A percentile compares a stretch with the other conserved stretches of the same genome.
These are phyloP conservation scores for Gerris lacustris DNA, from an alignment of 2,888 invertebrate genomes.

Conservation along the genomic window DNA sequence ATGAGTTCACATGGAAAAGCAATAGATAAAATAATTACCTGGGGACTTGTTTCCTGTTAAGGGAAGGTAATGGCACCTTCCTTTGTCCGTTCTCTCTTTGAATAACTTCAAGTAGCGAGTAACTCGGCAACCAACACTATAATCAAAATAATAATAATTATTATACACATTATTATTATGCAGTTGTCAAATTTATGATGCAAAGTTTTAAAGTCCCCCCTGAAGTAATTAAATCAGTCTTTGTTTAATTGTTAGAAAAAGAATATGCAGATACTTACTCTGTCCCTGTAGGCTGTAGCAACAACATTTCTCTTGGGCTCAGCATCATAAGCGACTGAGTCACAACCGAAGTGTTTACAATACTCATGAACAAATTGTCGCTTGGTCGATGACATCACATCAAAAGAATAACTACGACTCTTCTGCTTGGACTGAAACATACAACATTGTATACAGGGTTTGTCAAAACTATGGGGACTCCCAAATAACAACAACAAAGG, in stretches of 20 bases:
- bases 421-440: conserved; percentile 56
- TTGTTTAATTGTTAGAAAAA: too few relatives aligned
- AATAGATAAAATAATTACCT: too few relatives aligned
- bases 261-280: conserved; percentile 40
- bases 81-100: conserved; percentile 67
- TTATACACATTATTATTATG: too few relatives aligned
- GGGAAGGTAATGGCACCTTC: conserved; percentile 60
- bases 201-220: too few relatives aligned
- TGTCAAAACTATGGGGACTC: too few relatives aligned
- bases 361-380: conserved; percentile 86
- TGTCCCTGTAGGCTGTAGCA: conserved; percentile 72
- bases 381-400: conserved; percentile 85
- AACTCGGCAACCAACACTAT: conserved; percentile 79
- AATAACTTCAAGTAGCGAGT: conserved; percentile 68
- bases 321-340: conserved; percentile 85
- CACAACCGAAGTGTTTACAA: conserved; percentile 87
- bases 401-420: conserved; percentile 74
- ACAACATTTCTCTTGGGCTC: conserved; percentile 93
- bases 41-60: neutral
- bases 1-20: too few relatives aligned
- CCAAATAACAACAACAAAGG: too few relatives aligned
- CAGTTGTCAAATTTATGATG: too few relatives aligned
- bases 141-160: conserved; percentile 29
- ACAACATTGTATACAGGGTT: conserved; percentile 9
- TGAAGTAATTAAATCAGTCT: too few relatives aligned